phyloP scores from a whole-genome alignment of 2,888 invertebrate genomes.

The Periphyllus acericola region DNA sequence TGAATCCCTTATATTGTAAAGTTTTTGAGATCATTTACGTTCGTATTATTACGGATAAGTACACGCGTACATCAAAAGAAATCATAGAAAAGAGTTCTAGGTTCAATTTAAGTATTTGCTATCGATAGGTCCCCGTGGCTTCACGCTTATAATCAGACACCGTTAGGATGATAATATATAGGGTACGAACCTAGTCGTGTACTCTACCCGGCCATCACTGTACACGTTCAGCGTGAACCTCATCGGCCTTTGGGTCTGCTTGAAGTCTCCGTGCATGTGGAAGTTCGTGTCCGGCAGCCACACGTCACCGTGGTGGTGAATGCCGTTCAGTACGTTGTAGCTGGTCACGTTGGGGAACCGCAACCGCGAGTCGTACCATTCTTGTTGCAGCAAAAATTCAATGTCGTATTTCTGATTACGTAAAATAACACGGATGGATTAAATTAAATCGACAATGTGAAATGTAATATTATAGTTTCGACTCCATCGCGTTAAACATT shows the following conservation, averaged over 20 bases:
- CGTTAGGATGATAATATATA: too few relatives aligned
- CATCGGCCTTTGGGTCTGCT: slow-evolving; percentile 91
- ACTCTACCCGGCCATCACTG: slow-evolving; percentile 92
- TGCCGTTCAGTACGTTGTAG: slow-evolving; percentile 89
- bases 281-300: slow-evolving; percentile 96
- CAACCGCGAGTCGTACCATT: slow-evolving; percentile 91
- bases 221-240: slow-evolving; percentile 92
- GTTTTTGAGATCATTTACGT: too few relatives aligned
- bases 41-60: too few relatives aligned
- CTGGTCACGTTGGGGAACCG: slow-evolving; percentile 87
- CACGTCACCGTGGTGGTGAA: slow-evolving; percentile 90
- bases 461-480: too few relatives aligned
- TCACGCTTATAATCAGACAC: too few relatives aligned
- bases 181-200: slow-evolving; percentile 81
- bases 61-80: too few relatives aligned
- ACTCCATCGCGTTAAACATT: too few relatives aligned
- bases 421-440: background rate
- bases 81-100: too few relatives aligned
- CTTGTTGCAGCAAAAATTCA: slow-evolving; percentile 91
- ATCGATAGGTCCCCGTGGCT: too few relatives aligned
- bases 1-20: too few relatives aligned
- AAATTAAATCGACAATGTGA: too few relatives aligned
- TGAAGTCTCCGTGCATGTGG: slow-evolving; percentile 96
- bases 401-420: slow-evolving; percentile 91
- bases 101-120: too few relatives aligned